Evolutionary conservation across 1,140 invertebrate genomes (phyloP).

Genomic region (Manduca sexta): DNA sequence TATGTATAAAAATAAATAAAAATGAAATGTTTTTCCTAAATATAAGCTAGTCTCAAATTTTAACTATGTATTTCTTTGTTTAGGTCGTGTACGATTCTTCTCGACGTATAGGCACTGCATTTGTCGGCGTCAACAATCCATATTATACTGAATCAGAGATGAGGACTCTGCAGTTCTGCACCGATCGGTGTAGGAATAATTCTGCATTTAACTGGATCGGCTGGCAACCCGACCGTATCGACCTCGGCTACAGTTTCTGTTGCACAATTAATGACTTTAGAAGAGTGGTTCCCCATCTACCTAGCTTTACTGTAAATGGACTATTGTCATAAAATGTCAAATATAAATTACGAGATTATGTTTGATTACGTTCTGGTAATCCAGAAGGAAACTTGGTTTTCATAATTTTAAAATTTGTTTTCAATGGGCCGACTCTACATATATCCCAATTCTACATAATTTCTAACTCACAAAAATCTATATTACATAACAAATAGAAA

Average conservation of each 20-base stretch:
- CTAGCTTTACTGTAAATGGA: slow-evolving; percentile 59
- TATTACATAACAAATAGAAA: no score
- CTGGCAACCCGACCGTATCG: slow-evolving; percentile 67
- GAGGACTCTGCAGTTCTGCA: slow-evolving; percentile 72
- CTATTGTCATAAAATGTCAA: slow-evolving; percentile 38
- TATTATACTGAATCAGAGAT: slow-evolving; percentile 61
- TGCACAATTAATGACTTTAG: slow-evolving; percentile 77
- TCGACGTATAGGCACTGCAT: slow-evolving; percentile 71
- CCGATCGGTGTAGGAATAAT: slow-evolving; percentile 71
- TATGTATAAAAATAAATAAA: no score
- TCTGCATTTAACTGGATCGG: slow-evolving; percentile 72
- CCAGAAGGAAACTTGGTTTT: no score
- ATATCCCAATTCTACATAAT: no score
- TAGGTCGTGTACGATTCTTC: slow-evolving; percentile 75
- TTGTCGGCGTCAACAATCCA: slow-evolving; percentile 79
- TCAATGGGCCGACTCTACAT: no score
- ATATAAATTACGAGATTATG: no score
- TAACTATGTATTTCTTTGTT: background rate
- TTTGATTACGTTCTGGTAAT: no score
- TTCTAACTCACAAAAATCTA: no score
- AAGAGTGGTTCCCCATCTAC: slow-evolving; percentile 69
- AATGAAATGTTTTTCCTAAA: no score
- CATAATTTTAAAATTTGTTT: no score
- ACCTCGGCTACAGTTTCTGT: slow-evolving; percentile 77
- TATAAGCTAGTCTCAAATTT: background rate